These are phyloP conservation scores for Alces alces DNA, from an alignment of 2,113 vertebrate species.

Conservation along the genomic window DNA sequence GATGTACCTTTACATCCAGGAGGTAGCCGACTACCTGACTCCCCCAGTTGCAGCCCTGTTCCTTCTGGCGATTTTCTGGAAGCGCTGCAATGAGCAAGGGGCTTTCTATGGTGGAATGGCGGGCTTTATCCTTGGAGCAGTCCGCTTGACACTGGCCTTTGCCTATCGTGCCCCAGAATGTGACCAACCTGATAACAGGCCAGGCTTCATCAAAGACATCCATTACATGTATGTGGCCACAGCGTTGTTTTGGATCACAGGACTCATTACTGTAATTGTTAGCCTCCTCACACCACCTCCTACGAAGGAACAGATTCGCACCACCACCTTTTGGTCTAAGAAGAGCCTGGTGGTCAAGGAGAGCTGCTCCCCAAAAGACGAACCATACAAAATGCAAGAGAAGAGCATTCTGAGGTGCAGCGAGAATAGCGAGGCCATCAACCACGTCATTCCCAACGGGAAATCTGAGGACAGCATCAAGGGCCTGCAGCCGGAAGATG, in stretches of 20 bases:
- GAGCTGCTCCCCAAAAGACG: conserved; percentile 71
- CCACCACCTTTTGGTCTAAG: conserved; percentile 93
- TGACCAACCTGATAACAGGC: conserved; percentile 90
- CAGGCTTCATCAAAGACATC: conserved; percentile 87
- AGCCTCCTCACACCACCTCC: conserved; percentile 94
- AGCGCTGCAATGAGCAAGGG: conserved; percentile 94
- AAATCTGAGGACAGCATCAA: conserved; percentile 87
- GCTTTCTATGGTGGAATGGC: conserved; percentile 96
- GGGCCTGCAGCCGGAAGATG: conserved; percentile 84
- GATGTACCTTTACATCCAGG: conserved; percentile 99
- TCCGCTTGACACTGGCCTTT: conserved; percentile 91
- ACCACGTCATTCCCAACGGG: conserved; percentile 85
- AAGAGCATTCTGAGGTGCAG: conserved; percentile 80
- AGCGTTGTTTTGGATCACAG: conserved; percentile 94
- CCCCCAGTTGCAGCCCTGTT: conserved; percentile 96
- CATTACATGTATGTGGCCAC: conserved; percentile 99
- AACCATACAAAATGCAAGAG: conserved; percentile 81
- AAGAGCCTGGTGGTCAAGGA: conserved; percentile 74
- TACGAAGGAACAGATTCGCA: conserved; percentile 86
- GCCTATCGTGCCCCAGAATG: conserved; percentile 92
- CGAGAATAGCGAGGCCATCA: conserved; percentile 71
- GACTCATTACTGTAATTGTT: conserved; percentile 87
- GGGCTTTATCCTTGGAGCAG: conserved; percentile 88
- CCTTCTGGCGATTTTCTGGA: conserved; percentile 96
- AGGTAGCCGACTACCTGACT: conserved; percentile 96